phyloP scores from a whole-genome alignment of 1,140 invertebrate genomes.

The Globodera rostochiensis region DNA sequence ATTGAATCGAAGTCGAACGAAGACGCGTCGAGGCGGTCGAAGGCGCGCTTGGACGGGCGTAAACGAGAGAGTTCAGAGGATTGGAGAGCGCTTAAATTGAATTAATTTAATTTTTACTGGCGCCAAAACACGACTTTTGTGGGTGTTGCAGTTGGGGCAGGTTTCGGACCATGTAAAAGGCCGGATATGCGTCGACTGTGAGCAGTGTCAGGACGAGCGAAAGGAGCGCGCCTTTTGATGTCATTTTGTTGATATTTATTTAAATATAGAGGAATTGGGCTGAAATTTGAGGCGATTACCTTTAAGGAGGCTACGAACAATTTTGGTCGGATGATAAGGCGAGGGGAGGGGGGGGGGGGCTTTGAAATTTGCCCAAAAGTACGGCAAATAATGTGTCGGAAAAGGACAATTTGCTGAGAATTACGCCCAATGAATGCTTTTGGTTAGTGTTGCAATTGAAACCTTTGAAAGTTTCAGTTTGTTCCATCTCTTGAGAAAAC shows the following conservation, averaged over 20 bases:
- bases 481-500: no score
- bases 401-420: no score
- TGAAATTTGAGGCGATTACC: no score
- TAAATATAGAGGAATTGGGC: no score
- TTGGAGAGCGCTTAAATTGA: not conserved
- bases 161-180: conserved; percentile 22
- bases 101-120: not conserved
- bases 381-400: no score
- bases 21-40: conserved; percentile 26
- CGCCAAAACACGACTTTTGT: not conserved
- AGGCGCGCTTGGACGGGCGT: conserved; percentile 15
- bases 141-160: not conserved
- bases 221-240: not conserved
- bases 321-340: no score
- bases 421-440: no score
- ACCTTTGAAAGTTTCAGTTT: no score
- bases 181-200: conserved; percentile 15
- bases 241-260: not conserved
- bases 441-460: no score
- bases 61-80: not conserved
- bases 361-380: no score
- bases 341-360: no score
- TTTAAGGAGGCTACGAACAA: no score
- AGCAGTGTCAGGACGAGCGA: not conserved
- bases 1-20: conserved; percentile 27